Conservation (phyloP, 2,888 invertebrate genomes). For the Sinohyriopsis cumingii region DNA sequence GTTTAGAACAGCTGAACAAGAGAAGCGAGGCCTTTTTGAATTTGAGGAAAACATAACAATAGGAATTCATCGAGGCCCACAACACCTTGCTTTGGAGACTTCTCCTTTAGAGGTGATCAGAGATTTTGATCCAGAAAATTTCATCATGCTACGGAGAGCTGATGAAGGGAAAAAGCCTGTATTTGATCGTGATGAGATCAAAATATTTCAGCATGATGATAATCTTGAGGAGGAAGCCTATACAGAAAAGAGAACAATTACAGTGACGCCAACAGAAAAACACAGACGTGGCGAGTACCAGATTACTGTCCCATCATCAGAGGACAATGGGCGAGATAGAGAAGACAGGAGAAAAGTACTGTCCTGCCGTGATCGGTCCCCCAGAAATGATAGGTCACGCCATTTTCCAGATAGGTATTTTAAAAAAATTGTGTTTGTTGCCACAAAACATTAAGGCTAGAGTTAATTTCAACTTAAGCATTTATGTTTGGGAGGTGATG, state of each 20-base stretch:
- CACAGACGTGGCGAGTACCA: conserved; percentile 25
- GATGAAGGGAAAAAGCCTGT: conserved; percentile 54
- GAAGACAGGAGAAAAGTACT: conserved; percentile 29
- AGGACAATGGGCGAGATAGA: conserved; percentile 15
- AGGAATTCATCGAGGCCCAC: conserved; percentile 57
- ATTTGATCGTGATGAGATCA: conserved; percentile 63
- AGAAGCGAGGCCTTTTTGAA: conserved; percentile 36
- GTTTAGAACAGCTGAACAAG: conserved; percentile 33
- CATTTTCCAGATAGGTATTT: neutral
- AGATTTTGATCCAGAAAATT: conserved; percentile 51
- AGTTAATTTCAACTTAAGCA: too few species aligned
- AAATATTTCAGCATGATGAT: conserved; percentile 52
- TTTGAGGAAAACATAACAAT: conserved; percentile 64
- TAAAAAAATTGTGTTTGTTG: neutral
- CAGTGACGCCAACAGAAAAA: conserved; percentile 40
- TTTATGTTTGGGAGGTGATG: too few species aligned
- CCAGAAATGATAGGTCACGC: too few species aligned
- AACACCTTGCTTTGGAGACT: conserved; percentile 40
- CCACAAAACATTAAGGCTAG: neutral
- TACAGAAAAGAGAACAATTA: conserved; percentile 48
- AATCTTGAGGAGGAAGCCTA: conserved; percentile 53
- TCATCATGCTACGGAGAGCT: conserved; percentile 53
- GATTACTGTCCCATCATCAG: conserved; percentile 18
- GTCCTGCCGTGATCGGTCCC: too few species aligned
- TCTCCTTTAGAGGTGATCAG: conserved; percentile 40